These are phyloP conservation scores for Nomada hirtipes DNA, from an alignment of 2,888 invertebrate genomes.

Conservation along the genomic window DNA sequence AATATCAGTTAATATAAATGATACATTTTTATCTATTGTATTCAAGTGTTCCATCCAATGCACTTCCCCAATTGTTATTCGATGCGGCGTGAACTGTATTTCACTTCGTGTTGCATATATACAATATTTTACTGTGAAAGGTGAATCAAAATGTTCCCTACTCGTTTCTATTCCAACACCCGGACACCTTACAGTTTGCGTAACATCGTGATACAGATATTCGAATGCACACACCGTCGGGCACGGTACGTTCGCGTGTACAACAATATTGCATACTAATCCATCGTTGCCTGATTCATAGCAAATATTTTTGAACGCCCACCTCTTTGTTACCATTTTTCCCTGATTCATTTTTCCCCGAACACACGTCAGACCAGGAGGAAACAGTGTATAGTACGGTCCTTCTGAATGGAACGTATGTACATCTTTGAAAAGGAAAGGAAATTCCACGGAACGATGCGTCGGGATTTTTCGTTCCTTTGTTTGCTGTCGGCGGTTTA, in stretches of 20 bases:
- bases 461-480: too few species aligned
- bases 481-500: too few species aligned
- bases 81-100: neutral
- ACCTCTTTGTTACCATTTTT: slow-evolving; percentile 4
- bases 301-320: slow-evolving; percentile 9
- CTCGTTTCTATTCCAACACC: slow-evolving; percentile 29
- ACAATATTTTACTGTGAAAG: slow-evolving; percentile 28
- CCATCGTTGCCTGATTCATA: slow-evolving; percentile 17
- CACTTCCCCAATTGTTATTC: neutral
- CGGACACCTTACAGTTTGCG: slow-evolving; percentile 41
- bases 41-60: neutral
- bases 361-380: neutral
- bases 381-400: neutral
- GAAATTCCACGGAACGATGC: too few species aligned
- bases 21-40: too few species aligned
- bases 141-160: slow-evolving; percentile 24
- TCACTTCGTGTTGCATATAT: neutral
- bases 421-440: too few species aligned
- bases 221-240: slow-evolving; percentile 27
- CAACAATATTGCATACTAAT: neutral
- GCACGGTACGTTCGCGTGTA: neutral
- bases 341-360: neutral
- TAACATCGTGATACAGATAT: slow-evolving; percentile 48
- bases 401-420: too few species aligned
- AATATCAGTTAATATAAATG: too few species aligned